These are phyloP conservation scores for Phortica okadai DNA, from an alignment of 2,888 invertebrate genomes.

Conservation along the genomic window DNA sequence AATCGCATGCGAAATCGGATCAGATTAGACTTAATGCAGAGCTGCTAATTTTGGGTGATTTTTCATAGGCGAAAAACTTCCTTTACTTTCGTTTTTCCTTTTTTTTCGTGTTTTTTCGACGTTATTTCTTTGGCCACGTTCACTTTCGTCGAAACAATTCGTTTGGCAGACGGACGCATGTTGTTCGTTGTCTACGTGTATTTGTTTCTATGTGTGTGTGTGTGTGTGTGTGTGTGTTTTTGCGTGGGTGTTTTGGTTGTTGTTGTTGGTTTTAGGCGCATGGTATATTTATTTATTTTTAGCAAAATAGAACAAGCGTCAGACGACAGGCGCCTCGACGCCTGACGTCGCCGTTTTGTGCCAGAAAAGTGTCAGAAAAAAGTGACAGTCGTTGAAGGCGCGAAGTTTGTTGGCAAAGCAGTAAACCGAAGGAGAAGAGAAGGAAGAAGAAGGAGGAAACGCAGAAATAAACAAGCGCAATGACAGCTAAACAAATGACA, in stretches of 20 bases:
- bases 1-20: slow-evolving; percentile 56
- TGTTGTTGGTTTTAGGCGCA: background rate
- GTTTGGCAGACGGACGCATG: background rate
- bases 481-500: slow-evolving; percentile 70
- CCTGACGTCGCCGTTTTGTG: slow-evolving; percentile 10
- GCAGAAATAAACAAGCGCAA: slow-evolving; percentile 55
- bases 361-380: slow-evolving; percentile 11
- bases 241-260: background rate
- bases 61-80: slow-evolving; percentile 50
- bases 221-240: background rate
- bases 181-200: background rate
- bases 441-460: slow-evolving; percentile 56
- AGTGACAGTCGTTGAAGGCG: slow-evolving; percentile 40
- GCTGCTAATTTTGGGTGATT: slow-evolving; percentile 65
- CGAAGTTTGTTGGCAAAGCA: slow-evolving; percentile 54
- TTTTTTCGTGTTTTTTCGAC: background rate
- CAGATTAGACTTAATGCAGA: slow-evolving; percentile 69
- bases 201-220: background rate
- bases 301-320: slow-evolving; percentile 2
- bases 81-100: background rate
- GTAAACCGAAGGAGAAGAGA: slow-evolving; percentile 42
- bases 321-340: background rate
- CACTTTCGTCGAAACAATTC: background rate
- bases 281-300: slow-evolving; percentile 20
- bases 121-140: background rate